phyloP scores from a whole-genome alignment of 2,113 vertebrate genomes.

The Archocentrus centrarchus region DNA sequence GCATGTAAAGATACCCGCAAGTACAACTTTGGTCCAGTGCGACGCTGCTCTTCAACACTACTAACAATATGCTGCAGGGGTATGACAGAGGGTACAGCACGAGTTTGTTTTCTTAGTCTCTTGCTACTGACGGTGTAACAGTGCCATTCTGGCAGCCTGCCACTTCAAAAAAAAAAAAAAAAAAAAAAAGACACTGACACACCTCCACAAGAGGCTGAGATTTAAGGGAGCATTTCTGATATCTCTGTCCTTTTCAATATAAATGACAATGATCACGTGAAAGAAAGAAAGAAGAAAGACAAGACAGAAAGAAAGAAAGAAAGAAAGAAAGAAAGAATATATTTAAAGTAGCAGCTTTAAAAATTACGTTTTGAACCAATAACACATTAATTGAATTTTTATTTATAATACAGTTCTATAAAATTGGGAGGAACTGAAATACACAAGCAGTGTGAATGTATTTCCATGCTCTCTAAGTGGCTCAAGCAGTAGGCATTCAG shows the following conservation, averaged over 20 bases:
- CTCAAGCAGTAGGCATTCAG: neutral
- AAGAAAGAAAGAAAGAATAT: too few relatives aligned
- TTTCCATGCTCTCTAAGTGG: neutral
- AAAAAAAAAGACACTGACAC: neutral
- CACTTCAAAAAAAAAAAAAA: neutral
- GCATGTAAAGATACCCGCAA: neutral
- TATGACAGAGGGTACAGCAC: neutral
- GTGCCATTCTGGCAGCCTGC: neutral
- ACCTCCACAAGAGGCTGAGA: neutral
- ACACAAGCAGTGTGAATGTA: neutral
- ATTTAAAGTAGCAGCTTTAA: neutral
- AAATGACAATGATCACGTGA: neutral
- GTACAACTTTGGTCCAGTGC: neutral
- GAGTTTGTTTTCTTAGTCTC: conserved; percentile 5
- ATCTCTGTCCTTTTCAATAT: neutral
- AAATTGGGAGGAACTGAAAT: neutral
- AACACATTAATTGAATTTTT: neutral
- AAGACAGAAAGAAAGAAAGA: too few relatives aligned
- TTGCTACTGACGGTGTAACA: neutral
- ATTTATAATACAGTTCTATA: neutral
- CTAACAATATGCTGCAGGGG: neutral
- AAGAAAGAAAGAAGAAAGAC: too few relatives aligned
- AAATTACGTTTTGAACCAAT: neutral
- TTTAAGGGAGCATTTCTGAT: neutral
- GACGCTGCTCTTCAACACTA: fast-evolving